phyloP scores from a whole-genome alignment of 2,888 invertebrate species.

The Cryptus armator region DNA sequence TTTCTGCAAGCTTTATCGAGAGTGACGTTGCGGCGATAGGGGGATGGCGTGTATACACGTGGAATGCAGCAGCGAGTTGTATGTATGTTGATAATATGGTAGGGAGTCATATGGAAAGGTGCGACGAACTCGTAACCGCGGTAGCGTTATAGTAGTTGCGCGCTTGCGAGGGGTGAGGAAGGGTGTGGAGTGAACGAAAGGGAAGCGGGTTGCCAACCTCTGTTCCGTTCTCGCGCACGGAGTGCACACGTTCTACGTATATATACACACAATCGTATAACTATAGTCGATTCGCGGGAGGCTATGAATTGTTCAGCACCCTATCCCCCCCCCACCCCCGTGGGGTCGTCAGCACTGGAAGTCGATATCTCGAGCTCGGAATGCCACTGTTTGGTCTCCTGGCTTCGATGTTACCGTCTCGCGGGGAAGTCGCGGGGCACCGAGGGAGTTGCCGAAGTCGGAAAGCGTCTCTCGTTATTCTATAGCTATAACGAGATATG shows the following conservation, averaged over 20 bases:
- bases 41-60: slow-evolving; percentile 10
- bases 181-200: not conserved
- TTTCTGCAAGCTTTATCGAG: slow-evolving; percentile 32
- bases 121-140: slow-evolving; percentile 48
- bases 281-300: slow-evolving; percentile 54
- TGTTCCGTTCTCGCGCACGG: not conserved
- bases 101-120: slow-evolving; percentile 32
- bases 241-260: not conserved
- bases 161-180: too few relatives aligned
- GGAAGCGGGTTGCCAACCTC: slow-evolving; percentile 36
- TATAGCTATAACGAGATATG: slow-evolving; percentile 22
- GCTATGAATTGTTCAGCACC: slow-evolving; percentile 80
- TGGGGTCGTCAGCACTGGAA: slow-evolving; percentile 79
- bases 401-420: slow-evolving; percentile 68
- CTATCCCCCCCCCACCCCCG: slow-evolving; percentile 49
- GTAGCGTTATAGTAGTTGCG: slow-evolving; percentile 10
- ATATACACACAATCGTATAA: slow-evolving; percentile 30
- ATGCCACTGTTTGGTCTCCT: slow-evolving; percentile 75
- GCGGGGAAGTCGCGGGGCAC: slow-evolving; percentile 30
- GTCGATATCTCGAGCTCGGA: slow-evolving; percentile 77
- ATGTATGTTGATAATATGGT: not conserved
- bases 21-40: slow-evolving; percentile 26
- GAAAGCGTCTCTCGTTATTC: slow-evolving; percentile 44
- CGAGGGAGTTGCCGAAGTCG: slow-evolving; percentile 41
- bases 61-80: not conserved